Conservation (phyloP, 2,797 vertebrate genomes). For the Oceanodroma leucorhoa region DNA sequence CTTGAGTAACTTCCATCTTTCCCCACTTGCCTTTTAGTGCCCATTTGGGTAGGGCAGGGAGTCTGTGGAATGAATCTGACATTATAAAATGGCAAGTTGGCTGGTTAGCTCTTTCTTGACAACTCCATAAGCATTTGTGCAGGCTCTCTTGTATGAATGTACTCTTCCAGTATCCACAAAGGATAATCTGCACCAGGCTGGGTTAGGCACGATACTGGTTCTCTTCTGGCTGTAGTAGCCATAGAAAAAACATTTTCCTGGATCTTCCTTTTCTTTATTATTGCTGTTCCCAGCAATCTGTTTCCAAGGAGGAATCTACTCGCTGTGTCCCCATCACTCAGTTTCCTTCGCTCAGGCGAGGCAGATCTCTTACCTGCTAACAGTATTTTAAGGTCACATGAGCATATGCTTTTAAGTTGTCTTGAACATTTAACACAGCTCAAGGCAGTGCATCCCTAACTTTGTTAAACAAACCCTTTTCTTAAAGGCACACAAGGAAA, state of each 20-base stretch:
- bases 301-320: background rate
- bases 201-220: background rate
- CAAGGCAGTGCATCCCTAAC: background rate
- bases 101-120: background rate
- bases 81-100: background rate
- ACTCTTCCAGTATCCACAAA: background rate
- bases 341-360: background rate
- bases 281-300: background rate
- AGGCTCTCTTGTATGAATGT: background rate
- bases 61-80: background rate
- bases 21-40: background rate
- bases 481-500: background rate
- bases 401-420: background rate
- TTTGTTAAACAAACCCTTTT: background rate
- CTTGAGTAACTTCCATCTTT: background rate
- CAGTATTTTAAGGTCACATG: background rate
- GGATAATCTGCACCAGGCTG: background rate
- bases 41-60: background rate
- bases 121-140: background rate
- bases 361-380: background rate
- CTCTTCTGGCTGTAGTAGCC: background rate
- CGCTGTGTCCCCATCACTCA: background rate
- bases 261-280: background rate
- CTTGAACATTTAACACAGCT: background rate
- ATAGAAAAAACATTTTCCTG: background rate